Evolutionary conservation across 2,113 vertebrate species (phyloP).

Genomic region (Thamnophis sirtalis): DNA sequence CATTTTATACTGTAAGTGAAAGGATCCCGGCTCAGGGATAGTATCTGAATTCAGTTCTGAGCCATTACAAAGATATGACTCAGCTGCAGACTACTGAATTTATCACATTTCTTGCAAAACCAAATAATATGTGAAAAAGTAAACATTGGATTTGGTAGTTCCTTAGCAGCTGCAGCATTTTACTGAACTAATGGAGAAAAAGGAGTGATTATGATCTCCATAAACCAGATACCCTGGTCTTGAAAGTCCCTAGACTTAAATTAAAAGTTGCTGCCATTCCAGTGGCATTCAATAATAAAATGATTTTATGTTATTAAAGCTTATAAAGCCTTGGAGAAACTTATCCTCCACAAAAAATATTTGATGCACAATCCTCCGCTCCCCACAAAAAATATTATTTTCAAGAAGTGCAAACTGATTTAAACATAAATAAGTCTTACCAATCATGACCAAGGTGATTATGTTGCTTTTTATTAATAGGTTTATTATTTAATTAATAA

Average conservation of each 20-base stretch:
- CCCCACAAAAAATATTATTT: slow-evolving; percentile 38
- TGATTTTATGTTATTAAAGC: slow-evolving; percentile 50
- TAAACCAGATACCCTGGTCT: slow-evolving; percentile 26
- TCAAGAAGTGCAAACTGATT: slow-evolving; percentile 29
- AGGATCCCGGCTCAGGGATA: background rate
- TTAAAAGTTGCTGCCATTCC: slow-evolving; percentile 47
- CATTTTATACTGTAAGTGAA: background rate
- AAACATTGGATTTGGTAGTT: slow-evolving; percentile 36
- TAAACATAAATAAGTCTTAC: background rate
- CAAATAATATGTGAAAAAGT: background rate
- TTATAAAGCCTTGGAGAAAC: slow-evolving; percentile 8
- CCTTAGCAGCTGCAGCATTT: slow-evolving; percentile 43
- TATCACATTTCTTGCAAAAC: background rate
- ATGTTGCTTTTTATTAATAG: slow-evolving; percentile 46
- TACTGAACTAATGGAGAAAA: slow-evolving; percentile 44
- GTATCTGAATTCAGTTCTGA: background rate
- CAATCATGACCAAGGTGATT: background rate
- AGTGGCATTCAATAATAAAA: slow-evolving; percentile 34
- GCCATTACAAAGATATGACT: background rate
- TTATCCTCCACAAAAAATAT: background rate
- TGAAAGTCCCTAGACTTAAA: slow-evolving; percentile 10
- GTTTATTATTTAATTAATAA: background rate
- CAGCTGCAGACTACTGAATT: background rate
- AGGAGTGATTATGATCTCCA: slow-evolving; percentile 48
- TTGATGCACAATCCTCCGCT: background rate